Evolutionary conservation across 2,888 invertebrate genomes (phyloP), one percentile per base, ranked within the genome.

Genomic region (Drosophila engyochracea): DNA sequence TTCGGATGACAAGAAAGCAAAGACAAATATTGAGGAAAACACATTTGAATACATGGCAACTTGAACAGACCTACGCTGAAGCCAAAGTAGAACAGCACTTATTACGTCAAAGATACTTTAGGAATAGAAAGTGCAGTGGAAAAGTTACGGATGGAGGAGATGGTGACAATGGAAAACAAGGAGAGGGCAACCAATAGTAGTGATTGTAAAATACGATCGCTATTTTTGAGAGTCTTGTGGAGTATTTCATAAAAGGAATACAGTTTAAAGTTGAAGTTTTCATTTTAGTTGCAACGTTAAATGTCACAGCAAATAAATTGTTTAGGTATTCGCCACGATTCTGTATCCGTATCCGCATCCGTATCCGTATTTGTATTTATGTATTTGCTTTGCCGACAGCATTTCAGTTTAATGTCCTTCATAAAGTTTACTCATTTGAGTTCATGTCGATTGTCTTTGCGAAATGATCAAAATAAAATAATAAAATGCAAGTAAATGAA

Each of bases 401-500:
- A 22, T 54, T 63, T n/a, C 30, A 25, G 62, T 79, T 89, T 84
- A 77, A 79, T 76, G 60, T 64, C 53, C 47, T 53, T 77, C 82
- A 87, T 89, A 82, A 84, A 84, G 65, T 74, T 76, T 69, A 57
- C 69, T 84, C 75, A 85, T 82, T 82, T 82, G 82, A 82, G 89
- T 89, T 87, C 77, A 85, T 82, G 90, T 82, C 88, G 87, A 79
- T 89, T 87, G 86, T 74, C 72, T 35, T 65, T 58, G 54, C 69
- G 60, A 74, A 87, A 79, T 74, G 79, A 77, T 76, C 76, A 33
- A 79, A 84, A 85, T 85, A 80, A 90, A 87, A 85, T 77, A 79
- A 88, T 85, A 88, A 90, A 90, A 90, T 70, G 75, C 78, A 80
- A 82, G 72, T 76, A 88, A 85, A 82, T 82, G 88, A 90, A 88